phyloP scores from a whole-genome alignment of 1,140 invertebrate genomes.

The Himalopsyche phryganea region DNA sequence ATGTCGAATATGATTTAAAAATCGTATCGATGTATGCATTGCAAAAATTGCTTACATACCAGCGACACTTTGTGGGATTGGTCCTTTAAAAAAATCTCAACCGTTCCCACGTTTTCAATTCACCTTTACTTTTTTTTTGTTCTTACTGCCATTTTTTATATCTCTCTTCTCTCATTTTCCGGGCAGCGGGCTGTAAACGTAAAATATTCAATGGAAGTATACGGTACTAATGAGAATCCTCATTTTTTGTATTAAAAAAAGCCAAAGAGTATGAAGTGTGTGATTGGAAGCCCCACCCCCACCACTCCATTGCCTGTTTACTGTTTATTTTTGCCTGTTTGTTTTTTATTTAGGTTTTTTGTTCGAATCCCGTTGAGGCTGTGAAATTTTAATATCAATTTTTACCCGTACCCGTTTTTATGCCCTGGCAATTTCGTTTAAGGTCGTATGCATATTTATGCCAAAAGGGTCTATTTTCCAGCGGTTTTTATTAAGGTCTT shows the following conservation, averaged over 20 bases:
- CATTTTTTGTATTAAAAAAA: constrained; percentile 29
- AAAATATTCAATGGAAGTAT: constrained; percentile 27
- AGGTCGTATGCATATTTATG: too few species aligned
- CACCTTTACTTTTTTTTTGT: constrained; percentile 15
- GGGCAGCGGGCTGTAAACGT: constrained; percentile 21
- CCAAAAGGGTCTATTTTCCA: too few species aligned
- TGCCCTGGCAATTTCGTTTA: neutral
- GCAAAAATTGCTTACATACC: neutral
- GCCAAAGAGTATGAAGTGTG: constrained; percentile 19
- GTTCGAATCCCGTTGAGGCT: constrained; percentile 19
- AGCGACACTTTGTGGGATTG: constrained; percentile 5
- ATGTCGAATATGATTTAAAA: too few species aligned
- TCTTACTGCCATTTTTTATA: constrained; percentile 6
- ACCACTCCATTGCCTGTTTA: constrained; percentile 21
- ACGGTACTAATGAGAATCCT: constrained; percentile 27
- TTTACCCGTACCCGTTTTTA: constrained; percentile 23
- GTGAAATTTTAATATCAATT: constrained; percentile 33
- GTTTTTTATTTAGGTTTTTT: constrained; percentile 12
- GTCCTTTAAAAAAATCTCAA: constrained; percentile 15
- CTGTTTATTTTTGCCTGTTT: constrained; percentile 11
- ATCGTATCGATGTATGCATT: too few species aligned
- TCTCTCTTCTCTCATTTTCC: constrained; percentile 16
- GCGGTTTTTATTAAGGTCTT: too few species aligned
- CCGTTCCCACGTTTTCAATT: constrained; percentile 25
- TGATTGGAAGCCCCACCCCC: constrained; percentile 16